A percentile compares a stretch with the other conserved stretches of the same genome.
Evolutionary conservation across 2,113 vertebrate genomes (phyloP).

Genomic region (Malurus melanocephalus): DNA sequence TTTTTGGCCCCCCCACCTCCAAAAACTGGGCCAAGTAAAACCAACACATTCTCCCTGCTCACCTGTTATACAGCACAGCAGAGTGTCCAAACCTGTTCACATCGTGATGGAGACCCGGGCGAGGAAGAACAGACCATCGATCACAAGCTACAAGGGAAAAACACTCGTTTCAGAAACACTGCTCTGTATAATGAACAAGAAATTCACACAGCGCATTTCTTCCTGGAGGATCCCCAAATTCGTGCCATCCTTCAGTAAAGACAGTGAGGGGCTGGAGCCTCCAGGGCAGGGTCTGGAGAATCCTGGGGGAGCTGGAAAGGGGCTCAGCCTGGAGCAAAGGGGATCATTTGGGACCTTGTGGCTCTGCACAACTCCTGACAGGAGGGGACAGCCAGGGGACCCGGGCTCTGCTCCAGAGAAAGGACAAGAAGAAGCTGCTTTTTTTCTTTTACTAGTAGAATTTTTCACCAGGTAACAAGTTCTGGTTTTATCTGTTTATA

Average conservation of each 20-base stretch:
- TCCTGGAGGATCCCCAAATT: background rate
- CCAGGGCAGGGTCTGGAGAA: background rate
- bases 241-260: fast-evolving
- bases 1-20: too few relatives aligned
- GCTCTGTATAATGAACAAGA: fast-evolving
- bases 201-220: fast-evolving
- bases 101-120: constrained; percentile 83
- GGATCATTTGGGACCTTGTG: background rate
- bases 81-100: constrained; percentile 96
- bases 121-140: constrained; percentile 87
- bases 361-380: background rate
- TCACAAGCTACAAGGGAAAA: constrained; percentile 81
- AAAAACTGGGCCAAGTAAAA: too few relatives aligned
- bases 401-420: background rate
- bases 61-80: constrained; percentile 86
- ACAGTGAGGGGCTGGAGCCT: fast-evolving
- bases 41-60: too few relatives aligned
- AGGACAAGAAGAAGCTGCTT: background rate
- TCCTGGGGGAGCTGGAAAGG: background rate
- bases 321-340: background rate
- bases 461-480: background rate
- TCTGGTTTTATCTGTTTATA: background rate
- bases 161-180: background rate
- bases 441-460: background rate
- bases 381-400: background rate